Conservation (phyloP, 2,888 invertebrate genomes). For the Gari tellinella region DNA sequence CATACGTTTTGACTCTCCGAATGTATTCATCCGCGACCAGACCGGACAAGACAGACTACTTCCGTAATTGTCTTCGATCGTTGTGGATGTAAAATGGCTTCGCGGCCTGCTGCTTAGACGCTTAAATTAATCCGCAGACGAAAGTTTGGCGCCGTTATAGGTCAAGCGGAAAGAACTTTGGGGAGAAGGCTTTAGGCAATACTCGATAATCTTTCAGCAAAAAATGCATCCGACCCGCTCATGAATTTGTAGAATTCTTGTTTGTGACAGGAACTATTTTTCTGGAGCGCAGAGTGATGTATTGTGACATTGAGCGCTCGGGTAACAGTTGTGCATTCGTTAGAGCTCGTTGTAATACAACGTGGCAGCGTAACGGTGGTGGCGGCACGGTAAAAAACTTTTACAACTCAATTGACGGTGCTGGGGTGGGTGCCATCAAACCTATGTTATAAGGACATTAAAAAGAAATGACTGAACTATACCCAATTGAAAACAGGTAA, state of each 20-base stretch:
- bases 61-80: constrained; percentile 50
- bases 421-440: constrained; percentile 8
- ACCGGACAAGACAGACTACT: constrained; percentile 36
- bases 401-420: constrained; percentile 52
- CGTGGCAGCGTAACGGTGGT: constrained; percentile 29
- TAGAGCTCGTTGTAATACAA: constrained; percentile 31
- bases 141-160: constrained; percentile 55
- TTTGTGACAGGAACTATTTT: constrained; percentile 62
- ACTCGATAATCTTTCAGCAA: no score
- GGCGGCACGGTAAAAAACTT: constrained; percentile 30
- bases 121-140: constrained; percentile 54
- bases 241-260: constrained; percentile 54
- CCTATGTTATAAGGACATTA: no score
- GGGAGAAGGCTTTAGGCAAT: constrained; percentile 5
- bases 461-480: no score
- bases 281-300: constrained; percentile 56
- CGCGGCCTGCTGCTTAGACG: constrained; percentile 41
- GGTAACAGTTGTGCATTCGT: constrained; percentile 56
- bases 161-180: constrained; percentile 52
- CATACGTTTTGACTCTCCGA: no score
- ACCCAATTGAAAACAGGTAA: no score
- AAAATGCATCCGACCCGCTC: not conserved
- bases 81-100: constrained; percentile 17
- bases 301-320: constrained; percentile 52
- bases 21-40: constrained; percentile 10